phyloP scores from a whole-genome alignment of 2,113 vertebrate genomes.

The Synchiropus splendidus region DNA sequence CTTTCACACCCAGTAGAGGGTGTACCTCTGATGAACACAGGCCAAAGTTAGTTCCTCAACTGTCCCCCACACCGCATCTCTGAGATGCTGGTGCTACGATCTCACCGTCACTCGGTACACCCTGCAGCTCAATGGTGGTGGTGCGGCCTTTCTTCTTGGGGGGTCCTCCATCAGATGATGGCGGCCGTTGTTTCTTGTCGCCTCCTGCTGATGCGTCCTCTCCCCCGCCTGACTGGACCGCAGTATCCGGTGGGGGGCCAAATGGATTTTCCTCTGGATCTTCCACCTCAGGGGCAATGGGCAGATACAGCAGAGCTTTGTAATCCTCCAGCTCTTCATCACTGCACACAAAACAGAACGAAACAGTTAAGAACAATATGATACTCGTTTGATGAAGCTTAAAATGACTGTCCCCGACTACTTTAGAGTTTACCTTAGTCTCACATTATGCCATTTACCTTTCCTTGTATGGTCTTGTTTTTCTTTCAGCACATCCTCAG shows the following conservation, averaged over 20 bases:
- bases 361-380: neutral
- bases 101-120: conserved; percentile 91
- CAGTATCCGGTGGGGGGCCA: conserved; percentile 83
- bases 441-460: no score
- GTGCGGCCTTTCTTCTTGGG: conserved; percentile 97
- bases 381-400: no score
- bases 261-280: conserved; percentile 97
- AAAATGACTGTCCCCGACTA: no score
- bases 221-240: conserved; percentile 62
- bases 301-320: conserved; percentile 89
- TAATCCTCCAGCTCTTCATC: conserved; percentile 95
- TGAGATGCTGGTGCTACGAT: no score
- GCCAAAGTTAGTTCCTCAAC: no score
- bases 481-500: no score
- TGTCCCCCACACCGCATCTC: no score
- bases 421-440: no score
- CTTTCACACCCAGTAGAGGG: conserved; percentile 95
- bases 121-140: conserved; percentile 93
- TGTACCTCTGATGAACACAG: conserved; percentile 78
- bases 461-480: no score
- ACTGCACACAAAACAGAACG: conserved; percentile 44
- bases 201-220: conserved; percentile 68
- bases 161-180: conserved; percentile 80
- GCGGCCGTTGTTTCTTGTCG: conserved; percentile 86
- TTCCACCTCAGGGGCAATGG: conserved; percentile 95